Conservation (phyloP, 2,888 invertebrate species). For the Phrixothrix hirtus region DNA sequence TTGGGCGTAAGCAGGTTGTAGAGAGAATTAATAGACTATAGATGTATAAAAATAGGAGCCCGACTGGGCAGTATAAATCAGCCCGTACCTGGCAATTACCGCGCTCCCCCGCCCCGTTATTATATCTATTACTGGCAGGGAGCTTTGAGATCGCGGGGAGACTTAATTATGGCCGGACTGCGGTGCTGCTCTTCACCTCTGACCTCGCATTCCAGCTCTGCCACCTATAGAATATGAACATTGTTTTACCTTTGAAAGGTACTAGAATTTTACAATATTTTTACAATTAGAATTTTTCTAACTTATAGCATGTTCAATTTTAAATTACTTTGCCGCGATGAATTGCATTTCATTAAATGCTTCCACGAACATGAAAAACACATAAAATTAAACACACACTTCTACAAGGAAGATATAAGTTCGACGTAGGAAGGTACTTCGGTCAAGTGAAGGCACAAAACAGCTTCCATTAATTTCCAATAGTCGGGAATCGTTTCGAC, state of each 20-base stretch:
- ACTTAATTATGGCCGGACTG: slow-evolving; percentile 56
- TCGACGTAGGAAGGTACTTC: too few species aligned
- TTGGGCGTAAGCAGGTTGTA: slow-evolving; percentile 35
- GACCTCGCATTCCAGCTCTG: slow-evolving; percentile 54
- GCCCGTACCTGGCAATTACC: slow-evolving; percentile 56
- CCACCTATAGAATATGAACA: slow-evolving; percentile 52
- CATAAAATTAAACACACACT: too few species aligned
- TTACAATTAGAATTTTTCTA: too few species aligned
- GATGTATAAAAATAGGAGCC: slow-evolving; percentile 43
- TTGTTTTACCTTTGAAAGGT: slow-evolving; percentile 34
- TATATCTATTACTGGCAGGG: slow-evolving; percentile 58
- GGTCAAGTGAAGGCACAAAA: too few species aligned
- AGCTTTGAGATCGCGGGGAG: slow-evolving; percentile 54
- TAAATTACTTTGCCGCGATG: too few species aligned
- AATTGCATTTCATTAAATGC: too few species aligned
- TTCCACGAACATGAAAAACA: too few species aligned
- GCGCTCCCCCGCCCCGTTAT: slow-evolving; percentile 56
- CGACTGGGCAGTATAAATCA: slow-evolving; percentile 52
- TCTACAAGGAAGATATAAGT: too few species aligned
- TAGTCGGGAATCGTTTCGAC: slow-evolving; percentile 5
- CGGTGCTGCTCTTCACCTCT: slow-evolving; percentile 54
- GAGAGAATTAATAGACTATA: slow-evolving; percentile 41
- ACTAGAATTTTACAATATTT: too few species aligned
- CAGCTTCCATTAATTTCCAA: too few species aligned
- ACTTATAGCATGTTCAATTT: too few species aligned